Evolutionary conservation across 2,797 vertebrate species (phyloP).

Genomic region (Falco rusticolus): DNA sequence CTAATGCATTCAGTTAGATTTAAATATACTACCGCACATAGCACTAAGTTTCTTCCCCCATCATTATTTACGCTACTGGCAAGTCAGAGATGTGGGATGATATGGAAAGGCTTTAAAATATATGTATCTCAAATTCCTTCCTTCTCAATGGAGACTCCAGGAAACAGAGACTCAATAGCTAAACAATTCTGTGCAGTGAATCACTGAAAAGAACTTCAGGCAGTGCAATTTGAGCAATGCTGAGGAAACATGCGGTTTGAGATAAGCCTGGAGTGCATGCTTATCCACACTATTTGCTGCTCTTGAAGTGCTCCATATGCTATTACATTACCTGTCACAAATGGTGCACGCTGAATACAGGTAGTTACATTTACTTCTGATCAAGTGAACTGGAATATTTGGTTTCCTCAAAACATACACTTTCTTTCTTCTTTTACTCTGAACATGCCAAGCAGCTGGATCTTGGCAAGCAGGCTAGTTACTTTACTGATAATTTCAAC

Average conservation of each 20-base stretch:
- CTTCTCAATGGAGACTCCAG: conserved; percentile 1
- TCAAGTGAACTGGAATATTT: neutral
- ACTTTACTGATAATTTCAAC: neutral
- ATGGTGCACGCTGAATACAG: neutral
- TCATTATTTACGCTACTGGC: neutral
- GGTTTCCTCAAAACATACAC: neutral
- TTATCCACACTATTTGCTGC: neutral
- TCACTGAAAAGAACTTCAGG: neutral
- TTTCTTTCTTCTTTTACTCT: neutral
- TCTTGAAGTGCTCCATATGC: neutral
- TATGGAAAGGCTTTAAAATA: conserved; percentile 8
- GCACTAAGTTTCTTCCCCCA: neutral
- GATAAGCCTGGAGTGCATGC: neutral
- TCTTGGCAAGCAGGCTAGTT: neutral
- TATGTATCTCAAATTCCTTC: neutral
- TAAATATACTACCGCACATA: neutral
- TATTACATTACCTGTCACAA: neutral
- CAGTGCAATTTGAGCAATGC: neutral
- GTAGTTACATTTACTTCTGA: neutral
- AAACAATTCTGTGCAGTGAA: neutral
- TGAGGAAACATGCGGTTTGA: neutral
- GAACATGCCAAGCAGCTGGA: neutral
- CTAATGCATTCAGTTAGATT: neutral
- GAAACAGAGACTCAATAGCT: neutral
- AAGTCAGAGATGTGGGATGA: neutral